Evolutionary conservation across 2,797 vertebrate species (phyloP).

Genomic region (Sphenopsis melanotis): DNA sequence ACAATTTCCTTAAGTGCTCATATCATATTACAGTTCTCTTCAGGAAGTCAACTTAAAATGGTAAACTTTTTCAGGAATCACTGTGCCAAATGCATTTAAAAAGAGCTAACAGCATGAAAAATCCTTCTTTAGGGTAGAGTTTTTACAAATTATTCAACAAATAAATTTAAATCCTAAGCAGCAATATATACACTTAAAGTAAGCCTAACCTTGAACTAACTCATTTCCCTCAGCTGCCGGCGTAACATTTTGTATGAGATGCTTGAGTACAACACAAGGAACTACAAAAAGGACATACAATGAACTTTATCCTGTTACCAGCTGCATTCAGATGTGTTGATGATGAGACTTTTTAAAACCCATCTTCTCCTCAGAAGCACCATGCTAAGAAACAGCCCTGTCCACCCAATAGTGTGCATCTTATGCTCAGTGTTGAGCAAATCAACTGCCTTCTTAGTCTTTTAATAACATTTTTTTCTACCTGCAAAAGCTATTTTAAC

Average conservation of each 20-base stretch:
- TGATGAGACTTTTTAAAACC: not conserved
- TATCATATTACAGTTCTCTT: not conserved
- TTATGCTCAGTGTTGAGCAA: not conserved
- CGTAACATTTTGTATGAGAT: not conserved
- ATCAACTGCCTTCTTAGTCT: not conserved
- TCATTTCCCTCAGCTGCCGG: not conserved
- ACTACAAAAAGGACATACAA: rapidly evolving
- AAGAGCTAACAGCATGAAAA: not conserved
- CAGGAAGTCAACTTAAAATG: not conserved
- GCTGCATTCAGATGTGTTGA: not conserved
- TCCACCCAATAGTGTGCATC: not conserved
- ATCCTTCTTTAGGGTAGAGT: not conserved
- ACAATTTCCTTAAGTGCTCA: not conserved
- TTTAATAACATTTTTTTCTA: not conserved
- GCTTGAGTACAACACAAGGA: not conserved
- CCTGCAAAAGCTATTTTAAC: not conserved
- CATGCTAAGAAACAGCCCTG: not conserved
- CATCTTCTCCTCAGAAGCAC: not conserved
- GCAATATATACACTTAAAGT: not conserved
- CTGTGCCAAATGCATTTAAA: not conserved
- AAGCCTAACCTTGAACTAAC: not conserved
- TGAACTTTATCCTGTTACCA: not conserved
- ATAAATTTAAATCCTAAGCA: not conserved
- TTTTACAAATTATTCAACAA: not conserved
- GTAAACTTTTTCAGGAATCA: not conserved